Conservation (phyloP, 2,888 invertebrate species). For the Acleris cristana region DNA sequence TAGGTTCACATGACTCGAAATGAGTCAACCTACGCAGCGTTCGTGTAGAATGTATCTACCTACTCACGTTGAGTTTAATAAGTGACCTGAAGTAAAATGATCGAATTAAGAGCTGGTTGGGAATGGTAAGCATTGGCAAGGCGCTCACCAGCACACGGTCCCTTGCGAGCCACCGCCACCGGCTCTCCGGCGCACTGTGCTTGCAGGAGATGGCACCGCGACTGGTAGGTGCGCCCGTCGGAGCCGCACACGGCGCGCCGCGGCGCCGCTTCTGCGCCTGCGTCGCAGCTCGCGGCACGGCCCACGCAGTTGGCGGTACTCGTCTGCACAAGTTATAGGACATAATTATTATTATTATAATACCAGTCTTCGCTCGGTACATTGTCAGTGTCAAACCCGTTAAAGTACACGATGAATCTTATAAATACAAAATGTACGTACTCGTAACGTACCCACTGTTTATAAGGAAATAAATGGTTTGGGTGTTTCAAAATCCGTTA, state of each 20-base stretch:
- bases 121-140: background rate
- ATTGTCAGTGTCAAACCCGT: too few relatives aligned
- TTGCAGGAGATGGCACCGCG: slow-evolving; percentile 90
- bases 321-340: slow-evolving; percentile 41
- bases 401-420: too few relatives aligned
- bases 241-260: slow-evolving; percentile 88
- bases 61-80: too few relatives aligned
- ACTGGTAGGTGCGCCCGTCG: slow-evolving; percentile 92
- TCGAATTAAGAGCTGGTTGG: too few relatives aligned
- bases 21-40: background rate
- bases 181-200: slow-evolving; percentile 90
- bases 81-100: too few relatives aligned
- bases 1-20: background rate
- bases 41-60: too few relatives aligned
- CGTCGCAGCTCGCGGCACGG: slow-evolving; percentile 72
- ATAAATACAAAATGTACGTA: too few relatives aligned
- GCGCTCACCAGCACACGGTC: slow-evolving; percentile 88
- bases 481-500: too few relatives aligned
- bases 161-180: slow-evolving; percentile 88
- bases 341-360: background rate
- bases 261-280: slow-evolving; percentile 59
- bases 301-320: slow-evolving; percentile 59
- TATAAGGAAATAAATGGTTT: too few relatives aligned
- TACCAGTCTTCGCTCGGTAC: too few relatives aligned
- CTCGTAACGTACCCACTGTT: too few relatives aligned